Conservation (phyloP, 2,888 invertebrate species). For the Drosophila helvetica region DNA sequence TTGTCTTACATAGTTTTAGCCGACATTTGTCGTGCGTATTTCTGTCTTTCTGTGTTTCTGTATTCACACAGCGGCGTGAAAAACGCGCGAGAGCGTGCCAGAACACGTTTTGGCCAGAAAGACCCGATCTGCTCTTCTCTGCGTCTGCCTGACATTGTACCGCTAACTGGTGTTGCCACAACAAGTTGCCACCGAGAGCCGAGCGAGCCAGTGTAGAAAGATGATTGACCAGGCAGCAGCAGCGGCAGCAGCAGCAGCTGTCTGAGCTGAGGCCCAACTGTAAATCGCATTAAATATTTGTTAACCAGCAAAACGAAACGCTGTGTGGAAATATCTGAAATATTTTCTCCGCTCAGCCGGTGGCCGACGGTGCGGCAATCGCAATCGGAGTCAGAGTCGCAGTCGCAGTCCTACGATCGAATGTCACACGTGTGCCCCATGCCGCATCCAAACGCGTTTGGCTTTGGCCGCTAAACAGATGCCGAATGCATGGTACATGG, state of each 20-base stretch:
- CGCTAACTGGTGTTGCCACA: conserved; percentile 60
- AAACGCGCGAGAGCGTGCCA: conserved; percentile 47
- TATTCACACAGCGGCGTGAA: conserved; percentile 42
- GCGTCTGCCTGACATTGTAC: conserved; percentile 59
- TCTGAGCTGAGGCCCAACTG: conserved; percentile 48
- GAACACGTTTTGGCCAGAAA: conserved; percentile 48
- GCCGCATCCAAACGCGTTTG: conserved; percentile 65
- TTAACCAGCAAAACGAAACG: conserved; percentile 62
- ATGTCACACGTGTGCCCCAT: conserved; percentile 66
- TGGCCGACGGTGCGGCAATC: conserved; percentile 52
- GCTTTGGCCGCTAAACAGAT: conserved; percentile 19
- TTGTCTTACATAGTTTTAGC: conserved; percentile 54
- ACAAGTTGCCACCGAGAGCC: conserved; percentile 41
- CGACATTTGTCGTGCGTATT: conserved; percentile 53
- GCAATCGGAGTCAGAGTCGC: conserved; percentile 54
- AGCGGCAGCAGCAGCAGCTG: conserved; percentile 23
- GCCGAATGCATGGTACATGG: conserved; percentile 22
- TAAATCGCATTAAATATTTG: conserved; percentile 71
- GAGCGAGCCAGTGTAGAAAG: conserved; percentile 45
- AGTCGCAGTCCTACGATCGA: conserved; percentile 35
- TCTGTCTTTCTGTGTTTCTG: conserved; percentile 5
- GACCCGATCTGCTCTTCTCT: not conserved
- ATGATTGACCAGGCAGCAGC: conserved; percentile 49
- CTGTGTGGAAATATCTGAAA: conserved; percentile 69
- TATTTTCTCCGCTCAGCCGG: conserved; percentile 52